Conservation (phyloP, 1,140 invertebrate genomes). For the Drosophila pruinosa region DNA sequence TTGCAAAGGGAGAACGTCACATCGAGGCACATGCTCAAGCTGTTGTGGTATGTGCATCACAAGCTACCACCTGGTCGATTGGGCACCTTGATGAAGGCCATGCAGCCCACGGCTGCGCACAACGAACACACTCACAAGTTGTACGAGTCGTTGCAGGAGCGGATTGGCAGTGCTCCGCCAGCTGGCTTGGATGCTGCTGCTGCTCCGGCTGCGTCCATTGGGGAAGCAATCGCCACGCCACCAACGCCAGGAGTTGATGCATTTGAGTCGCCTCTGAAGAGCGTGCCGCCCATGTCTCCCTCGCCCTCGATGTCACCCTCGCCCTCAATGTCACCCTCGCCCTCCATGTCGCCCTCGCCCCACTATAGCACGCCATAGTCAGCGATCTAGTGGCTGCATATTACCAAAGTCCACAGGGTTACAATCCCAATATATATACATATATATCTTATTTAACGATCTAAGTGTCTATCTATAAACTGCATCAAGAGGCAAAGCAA, state of each 20-base stretch:
- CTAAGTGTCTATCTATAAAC: too few relatives aligned
- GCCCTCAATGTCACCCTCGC: background rate
- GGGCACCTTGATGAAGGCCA: conserved; percentile 92
- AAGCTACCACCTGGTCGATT: conserved; percentile 92
- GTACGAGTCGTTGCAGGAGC: conserved; percentile 90
- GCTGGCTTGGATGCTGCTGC: background rate
- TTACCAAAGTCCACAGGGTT: background rate
- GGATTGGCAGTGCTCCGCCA: conserved; percentile 85
- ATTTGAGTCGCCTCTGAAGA: background rate
- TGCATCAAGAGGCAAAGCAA: too few relatives aligned
- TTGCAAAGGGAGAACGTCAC: conserved; percentile 95
- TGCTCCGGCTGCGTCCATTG: background rate
- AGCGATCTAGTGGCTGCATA: background rate
- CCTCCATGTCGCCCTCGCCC: background rate
- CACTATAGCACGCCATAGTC: background rate
- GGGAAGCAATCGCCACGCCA: background rate
- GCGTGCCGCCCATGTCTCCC: too few relatives aligned
- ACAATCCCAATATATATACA: too few relatives aligned
- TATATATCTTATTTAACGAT: too few relatives aligned
- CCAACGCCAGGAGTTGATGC: background rate
- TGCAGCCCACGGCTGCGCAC: conserved; percentile 92
- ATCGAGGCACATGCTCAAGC: conserved; percentile 93
- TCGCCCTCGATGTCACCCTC: background rate
- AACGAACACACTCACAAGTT: conserved; percentile 93
- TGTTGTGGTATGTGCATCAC: conserved; percentile 95